Base-by-base conservation (phyloP, 1,140 invertebrate genomes). In the Condylostylus longicornis region DNA sequence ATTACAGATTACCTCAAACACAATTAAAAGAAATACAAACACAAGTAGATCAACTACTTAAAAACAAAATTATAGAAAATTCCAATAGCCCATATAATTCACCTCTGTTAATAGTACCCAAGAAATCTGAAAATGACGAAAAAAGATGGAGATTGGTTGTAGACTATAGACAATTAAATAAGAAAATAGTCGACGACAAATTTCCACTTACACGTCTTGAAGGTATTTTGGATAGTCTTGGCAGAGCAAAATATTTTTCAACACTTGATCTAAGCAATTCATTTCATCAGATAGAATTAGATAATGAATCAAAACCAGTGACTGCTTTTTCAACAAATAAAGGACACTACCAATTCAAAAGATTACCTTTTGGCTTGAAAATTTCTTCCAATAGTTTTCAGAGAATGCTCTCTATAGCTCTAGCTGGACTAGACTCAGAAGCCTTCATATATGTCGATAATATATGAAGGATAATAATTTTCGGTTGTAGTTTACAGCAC, bases 151-250 rank as follows among this genome's bases (percentile, higher is more conserved):
- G 62, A 32, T 25, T 66, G 6, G 54, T 62, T 6, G 44, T 63
- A 8, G 63, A 62, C 43, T 65, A 54, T 36, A 31, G 56, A 32
- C 57, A 58, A 42, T 32, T 65, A 30, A 66, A 66, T 44, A 48
- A 59, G 29, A 47, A 49, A 28, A 62, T 55, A 9, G 45, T 62
- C 18, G 50, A 49, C 6, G 68, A 73, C 45, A 49, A 42, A 25
- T 74, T 62, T 47, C 70, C 71, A 7, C 42, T 72, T 19, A 63
- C 66, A 7, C 47, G 53, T 14, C 56, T 72, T 27, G 54, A 58
- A 14, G 56, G 66, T 12, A 53, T 54, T 14, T 40, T 72, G 5
- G 51, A 64, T 35, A 43, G 46, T 19, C 35, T 74, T 29, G 53
- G 49, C 4, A 51, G 48, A 6, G 42, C 50, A 4, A 50, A 47